A percentile compares a stretch with the other conserved stretches of the same genome.
Conservation (phyloP, 2,113 vertebrate genomes). For the Notarius quadriscutis region DNA sequence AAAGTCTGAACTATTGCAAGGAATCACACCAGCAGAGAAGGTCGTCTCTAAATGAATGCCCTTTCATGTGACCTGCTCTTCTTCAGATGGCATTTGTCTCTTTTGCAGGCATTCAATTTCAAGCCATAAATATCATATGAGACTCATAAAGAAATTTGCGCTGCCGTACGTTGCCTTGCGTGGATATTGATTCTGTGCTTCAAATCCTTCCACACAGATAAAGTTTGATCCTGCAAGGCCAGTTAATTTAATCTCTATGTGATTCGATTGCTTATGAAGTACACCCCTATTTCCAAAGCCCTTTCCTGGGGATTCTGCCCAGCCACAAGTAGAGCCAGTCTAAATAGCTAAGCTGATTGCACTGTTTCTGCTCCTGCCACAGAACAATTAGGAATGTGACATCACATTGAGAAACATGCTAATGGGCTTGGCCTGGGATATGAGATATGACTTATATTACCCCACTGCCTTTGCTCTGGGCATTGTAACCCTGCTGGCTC, state of each 20-base stretch:
- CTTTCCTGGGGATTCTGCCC: constrained; percentile 51
- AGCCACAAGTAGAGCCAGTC: constrained; percentile 42
- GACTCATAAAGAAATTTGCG: constrained; percentile 51
- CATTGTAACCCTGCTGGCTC: constrained; percentile 5
- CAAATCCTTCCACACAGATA: constrained; percentile 56
- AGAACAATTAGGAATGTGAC: constrained; percentile 60
- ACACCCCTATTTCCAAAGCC: constrained; percentile 44
- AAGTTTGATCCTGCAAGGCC: constrained; percentile 57
- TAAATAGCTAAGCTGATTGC: constrained; percentile 57
- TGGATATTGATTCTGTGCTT: constrained; percentile 52
- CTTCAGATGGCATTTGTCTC: constrained; percentile 17
- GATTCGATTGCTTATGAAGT: constrained; percentile 53
- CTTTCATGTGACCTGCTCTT: not conserved
- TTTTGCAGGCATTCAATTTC: constrained; percentile 31
- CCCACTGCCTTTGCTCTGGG: constrained; percentile 12
- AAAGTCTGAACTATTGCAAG: not conserved
- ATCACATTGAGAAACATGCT: constrained; percentile 50
- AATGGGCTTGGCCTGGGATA: constrained; percentile 48
- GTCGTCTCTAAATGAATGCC: constrained; percentile 27
- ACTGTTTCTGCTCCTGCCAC: constrained; percentile 51
- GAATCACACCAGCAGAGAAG: constrained; percentile 4
- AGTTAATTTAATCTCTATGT: constrained; percentile 54
- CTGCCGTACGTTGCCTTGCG: constrained; percentile 41
- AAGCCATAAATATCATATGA: constrained; percentile 46
- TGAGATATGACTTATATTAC: constrained; percentile 43